Evolutionary conservation across 2,797 vertebrate species (phyloP), one percentile per base, ranked within the genome.

Genomic region (Rachycentron canadum): DNA sequence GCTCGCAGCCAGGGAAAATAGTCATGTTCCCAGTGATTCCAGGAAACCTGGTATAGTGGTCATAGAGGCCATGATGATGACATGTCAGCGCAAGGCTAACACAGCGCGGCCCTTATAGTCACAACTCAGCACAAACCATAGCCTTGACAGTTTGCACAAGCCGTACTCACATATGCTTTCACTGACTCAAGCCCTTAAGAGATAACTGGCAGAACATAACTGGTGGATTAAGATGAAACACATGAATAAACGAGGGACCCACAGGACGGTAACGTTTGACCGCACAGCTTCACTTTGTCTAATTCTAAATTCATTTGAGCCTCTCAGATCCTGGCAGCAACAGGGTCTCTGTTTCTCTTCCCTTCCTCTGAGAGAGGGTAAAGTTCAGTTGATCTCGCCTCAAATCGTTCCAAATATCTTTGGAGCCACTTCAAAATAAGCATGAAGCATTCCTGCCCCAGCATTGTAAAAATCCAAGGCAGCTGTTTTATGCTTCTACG

Each of bases 391-490:
- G 57, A 89, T 88, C 86, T 86, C 74, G 49, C 75, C 73, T 86
- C 68, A 80, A 80, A 92, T 91, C 87, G 47, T 82, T 87, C 82
- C 86, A 86, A 93, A 91, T 85, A 86, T 87, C 84, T 91, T 88
- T 94, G 93, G 91, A 91, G 69, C 78, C 58, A 57, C 81, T 85
- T 91, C 93, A 94, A 85, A 88, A 92, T 85, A 88, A 92, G 89
- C 89, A 91, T 28, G 71, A 85, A 81, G 81, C 75, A 86, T 88
- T 90, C 77, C 75, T 77, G 75, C 72, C 77, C 83, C 73, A 69
- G 68, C 87, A 62, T 59, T 83, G 78, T 79, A 84, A 85, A 91
- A 92, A 90, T 88, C 86, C 77, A 62, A 87, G 69, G 82, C 93
- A 93, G 92, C 92, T 93, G 93, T 88, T 91, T 89, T 82, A 70